Evolutionary conservation across 2,797 vertebrate species (phyloP).

Genomic region (Dendrocincla fuliginosa): DNA sequence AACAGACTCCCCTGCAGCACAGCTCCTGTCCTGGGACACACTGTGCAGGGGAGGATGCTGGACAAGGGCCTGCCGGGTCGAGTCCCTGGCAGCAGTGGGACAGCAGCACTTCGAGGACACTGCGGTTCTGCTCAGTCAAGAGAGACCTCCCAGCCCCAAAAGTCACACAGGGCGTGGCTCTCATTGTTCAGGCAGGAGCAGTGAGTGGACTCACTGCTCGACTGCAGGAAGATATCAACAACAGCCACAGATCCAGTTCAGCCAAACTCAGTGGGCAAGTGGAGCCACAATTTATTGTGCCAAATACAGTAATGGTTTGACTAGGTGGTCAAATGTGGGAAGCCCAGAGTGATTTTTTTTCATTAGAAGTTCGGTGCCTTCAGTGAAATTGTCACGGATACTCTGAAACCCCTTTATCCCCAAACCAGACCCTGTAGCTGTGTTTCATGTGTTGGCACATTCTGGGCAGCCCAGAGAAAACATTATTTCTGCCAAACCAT

Average conservation of each 20-base stretch:
- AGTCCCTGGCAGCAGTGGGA: rapidly evolving
- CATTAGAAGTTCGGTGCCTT: not conserved
- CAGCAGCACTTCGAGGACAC: not conserved
- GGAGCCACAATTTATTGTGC: not conserved
- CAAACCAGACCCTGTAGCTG: not conserved
- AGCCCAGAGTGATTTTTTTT: not conserved
- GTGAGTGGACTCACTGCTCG: not conserved
- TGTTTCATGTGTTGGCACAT: not conserved
- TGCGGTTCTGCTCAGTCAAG: rapidly evolving
- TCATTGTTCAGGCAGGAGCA: not conserved
- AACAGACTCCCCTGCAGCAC: not conserved
- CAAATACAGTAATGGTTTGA: not conserved
- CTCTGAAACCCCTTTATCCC: not conserved
- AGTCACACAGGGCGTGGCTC: rapidly evolving
- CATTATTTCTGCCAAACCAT: not conserved
- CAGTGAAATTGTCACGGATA: not conserved
- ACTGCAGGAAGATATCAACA: not conserved
- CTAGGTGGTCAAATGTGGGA: not conserved
- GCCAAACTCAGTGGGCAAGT: not conserved
- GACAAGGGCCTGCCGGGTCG: rapidly evolving
- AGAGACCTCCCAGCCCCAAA: not conserved
- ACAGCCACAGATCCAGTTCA: not conserved
- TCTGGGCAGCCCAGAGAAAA: not conserved
- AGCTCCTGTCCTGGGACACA: not conserved
- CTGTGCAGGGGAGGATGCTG: rapidly evolving